Percentiles rank a stretch among this genome's conserved stretches.
Conservation (phyloP, 2,113 vertebrate genomes). For the Clarias gariepinus region DNA sequence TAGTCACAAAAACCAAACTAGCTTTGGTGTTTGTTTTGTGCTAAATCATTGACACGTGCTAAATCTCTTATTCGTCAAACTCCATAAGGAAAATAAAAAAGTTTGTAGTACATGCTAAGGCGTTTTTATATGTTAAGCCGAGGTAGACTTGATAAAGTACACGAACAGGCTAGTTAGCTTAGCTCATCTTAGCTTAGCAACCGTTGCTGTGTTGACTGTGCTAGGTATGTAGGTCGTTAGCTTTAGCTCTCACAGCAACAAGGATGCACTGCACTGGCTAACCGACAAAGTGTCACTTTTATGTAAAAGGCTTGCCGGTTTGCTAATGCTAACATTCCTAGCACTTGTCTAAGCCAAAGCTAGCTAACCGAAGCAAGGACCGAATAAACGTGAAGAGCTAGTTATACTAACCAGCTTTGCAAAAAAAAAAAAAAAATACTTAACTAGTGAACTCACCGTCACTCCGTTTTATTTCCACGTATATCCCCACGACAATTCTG, state of each 20-base stretch:
- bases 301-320: neutral
- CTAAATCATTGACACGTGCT: neutral
- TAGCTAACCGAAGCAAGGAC: neutral
- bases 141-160: neutral
- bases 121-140: neutral
- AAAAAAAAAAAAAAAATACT: conserved; percentile 5
- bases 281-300: neutral
- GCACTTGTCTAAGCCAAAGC: neutral
- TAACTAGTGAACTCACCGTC: conserved; percentile 81
- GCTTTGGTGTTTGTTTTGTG: too few relatives aligned
- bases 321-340: conserved; percentile 3
- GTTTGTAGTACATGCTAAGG: neutral
- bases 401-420: conserved; percentile 7
- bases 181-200: conserved; percentile 10
- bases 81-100: neutral
- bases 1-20: neutral
- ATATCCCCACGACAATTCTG: conserved; percentile 90
- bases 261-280: neutral
- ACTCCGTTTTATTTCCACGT: conserved; percentile 94
- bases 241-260: conserved; percentile 29
- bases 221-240: conserved; percentile 4
- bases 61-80: neutral
- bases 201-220: conserved; percentile 33
- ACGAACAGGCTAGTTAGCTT: conserved; percentile 8
- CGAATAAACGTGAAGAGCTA: conserved; percentile 9